Evolutionary conservation across 2,797 vertebrate genomes (phyloP), one percentile per base, ranked within the genome.

Genomic region (Microchirus variegatus): DNA sequence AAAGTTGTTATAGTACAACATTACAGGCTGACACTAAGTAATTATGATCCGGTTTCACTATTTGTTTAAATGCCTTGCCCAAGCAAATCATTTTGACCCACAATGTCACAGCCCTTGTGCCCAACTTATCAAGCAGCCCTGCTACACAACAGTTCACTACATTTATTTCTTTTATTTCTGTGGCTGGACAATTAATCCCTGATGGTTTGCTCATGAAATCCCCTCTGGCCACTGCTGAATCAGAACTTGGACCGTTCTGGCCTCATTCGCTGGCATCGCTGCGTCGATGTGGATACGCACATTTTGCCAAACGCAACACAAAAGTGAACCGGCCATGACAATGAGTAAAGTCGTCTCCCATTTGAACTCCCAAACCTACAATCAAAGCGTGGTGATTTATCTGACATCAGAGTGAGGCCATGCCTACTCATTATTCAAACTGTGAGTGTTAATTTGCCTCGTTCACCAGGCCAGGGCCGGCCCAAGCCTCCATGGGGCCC

Each of bases 301-400:
- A 5, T 51, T 61, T 52, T 70, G 87, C 88, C 86, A 87, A 90
- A 69, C 45, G 73, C 77, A 89, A 89, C 81, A 89, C 65, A 73
- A 74, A 74, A 75, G 65, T 53, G 77, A 82, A 73, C 75, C 0
- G 69, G 75, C 75, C 78, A 62, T 76, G 75, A 86, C 79, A 84
- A 84, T 77, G 70, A 84, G 74, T 69, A 36, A 75, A 77, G 63
- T 46, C 65, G 55, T 78, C 70, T 87, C 60, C 65, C 53, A 70
- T 65, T 72, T 81, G 71, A 85, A 78, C 75, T 71, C 74, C 54
- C 45, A 70, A 81, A 84, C 68, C 70, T 77, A 56, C 79, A 78
- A 85, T 77, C 49, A 70, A 46, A 66, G 36, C 59, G 14, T 14
- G 17, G 15, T 52, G 68, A 81, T 81, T 87, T 81, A 83, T 75